Conservation (phyloP, 2,888 invertebrate genomes). For the Arctia plantaginis region DNA sequence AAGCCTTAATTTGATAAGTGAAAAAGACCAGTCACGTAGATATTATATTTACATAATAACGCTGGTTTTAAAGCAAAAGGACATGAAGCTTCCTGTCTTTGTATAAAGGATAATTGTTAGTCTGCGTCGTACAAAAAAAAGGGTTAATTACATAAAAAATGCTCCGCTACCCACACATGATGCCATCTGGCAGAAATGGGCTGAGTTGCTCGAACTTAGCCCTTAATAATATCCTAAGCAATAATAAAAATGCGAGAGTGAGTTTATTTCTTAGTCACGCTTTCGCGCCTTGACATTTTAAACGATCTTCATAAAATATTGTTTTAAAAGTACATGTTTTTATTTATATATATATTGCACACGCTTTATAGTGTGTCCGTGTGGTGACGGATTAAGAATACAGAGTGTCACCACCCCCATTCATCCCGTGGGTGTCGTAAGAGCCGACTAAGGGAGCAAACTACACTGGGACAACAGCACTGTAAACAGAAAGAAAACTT, state of each 20-base stretch:
- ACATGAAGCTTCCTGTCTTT: slow-evolving; percentile 6
- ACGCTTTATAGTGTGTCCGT: too few species aligned
- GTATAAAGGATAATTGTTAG: neutral
- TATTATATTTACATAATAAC: slow-evolving; percentile 33
- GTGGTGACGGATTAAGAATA: too few species aligned
- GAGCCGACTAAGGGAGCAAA: too few species aligned
- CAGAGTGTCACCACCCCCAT: too few species aligned
- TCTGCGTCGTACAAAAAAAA: neutral
- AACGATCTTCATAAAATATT: too few species aligned
- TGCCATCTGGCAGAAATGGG: neutral
- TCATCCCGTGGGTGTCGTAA: too few species aligned
- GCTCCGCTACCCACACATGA: neutral
- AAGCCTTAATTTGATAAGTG: neutral
- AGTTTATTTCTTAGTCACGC: neutral
- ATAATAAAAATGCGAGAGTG: neutral
- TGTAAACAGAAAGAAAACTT: too few species aligned
- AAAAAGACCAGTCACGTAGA: slow-evolving; percentile 28
- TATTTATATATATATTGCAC: too few species aligned
- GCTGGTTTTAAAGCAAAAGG: slow-evolving; percentile 7
- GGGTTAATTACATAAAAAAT: slow-evolving; percentile 1
- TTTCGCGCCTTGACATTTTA: neutral
- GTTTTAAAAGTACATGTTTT: too few species aligned
- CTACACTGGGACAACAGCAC: too few species aligned
- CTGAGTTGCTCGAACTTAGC: neutral
- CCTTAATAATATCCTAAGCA: neutral